phyloP scores from a whole-genome alignment of 1,140 invertebrate species.

The Drosophila takahashii region DNA sequence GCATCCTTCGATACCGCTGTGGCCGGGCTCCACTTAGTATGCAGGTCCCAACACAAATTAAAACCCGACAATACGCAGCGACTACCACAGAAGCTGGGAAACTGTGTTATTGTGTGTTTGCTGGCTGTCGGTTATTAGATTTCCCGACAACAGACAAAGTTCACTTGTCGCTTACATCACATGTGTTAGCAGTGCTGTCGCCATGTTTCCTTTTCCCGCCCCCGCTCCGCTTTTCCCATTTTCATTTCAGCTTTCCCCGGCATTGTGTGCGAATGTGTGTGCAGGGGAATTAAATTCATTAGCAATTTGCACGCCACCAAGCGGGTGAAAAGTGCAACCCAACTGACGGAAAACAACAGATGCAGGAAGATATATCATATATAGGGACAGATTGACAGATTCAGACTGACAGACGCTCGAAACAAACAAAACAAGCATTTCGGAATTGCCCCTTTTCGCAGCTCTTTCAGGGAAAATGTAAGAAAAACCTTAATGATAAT shows the following conservation, averaged over 20 bases:
- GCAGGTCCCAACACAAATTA: conserved; percentile 71
- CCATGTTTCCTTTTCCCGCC: conserved; percentile 19
- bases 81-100: conserved; percentile 16
- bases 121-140: conserved; percentile 69
- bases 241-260: not conserved
- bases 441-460: no score
- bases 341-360: conserved; percentile 15
- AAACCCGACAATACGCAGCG: conserved; percentile 42
- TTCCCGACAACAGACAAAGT: conserved; percentile 67
- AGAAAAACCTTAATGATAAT: no score
- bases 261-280: conserved; percentile 4
- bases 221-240: not conserved
- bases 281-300: conserved; percentile 47
- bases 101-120: conserved; percentile 68
- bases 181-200: conserved; percentile 37
- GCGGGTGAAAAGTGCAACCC: conserved; percentile 28
- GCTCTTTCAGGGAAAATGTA: no score
- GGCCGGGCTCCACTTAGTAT: conserved; percentile 59
- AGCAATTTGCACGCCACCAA: conserved; percentile 39
- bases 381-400: not conserved
- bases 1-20: conserved; percentile 2
- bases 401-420: not conserved
- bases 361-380: not conserved
- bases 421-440: not conserved
- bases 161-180: conserved; percentile 55